Evolutionary conservation across 2,113 vertebrate species (phyloP).

Genomic region (Onychorhynchus coronatus): DNA sequence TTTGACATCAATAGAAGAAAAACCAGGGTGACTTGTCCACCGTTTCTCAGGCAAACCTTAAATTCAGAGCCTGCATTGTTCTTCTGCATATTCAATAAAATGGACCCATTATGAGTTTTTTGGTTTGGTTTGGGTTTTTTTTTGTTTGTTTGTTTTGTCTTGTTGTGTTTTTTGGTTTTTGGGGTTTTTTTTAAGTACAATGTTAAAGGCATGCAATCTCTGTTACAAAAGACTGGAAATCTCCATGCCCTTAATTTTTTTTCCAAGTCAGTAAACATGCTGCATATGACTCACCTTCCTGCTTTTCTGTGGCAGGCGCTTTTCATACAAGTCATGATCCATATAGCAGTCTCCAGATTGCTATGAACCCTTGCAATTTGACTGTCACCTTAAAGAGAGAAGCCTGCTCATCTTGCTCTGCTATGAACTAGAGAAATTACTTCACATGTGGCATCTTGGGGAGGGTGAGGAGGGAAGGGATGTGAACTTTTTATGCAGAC

Average conservation of each 20-base stretch:
- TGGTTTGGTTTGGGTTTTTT: too few species aligned
- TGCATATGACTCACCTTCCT: background rate
- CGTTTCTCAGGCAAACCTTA: background rate
- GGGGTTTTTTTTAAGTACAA: background rate
- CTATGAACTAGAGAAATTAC: background rate
- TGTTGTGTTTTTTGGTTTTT: background rate
- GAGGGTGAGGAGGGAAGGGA: background rate
- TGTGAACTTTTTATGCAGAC: background rate
- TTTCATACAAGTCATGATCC: background rate
- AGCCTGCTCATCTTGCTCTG: background rate
- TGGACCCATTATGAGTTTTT: fast-evolving
- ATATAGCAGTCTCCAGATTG: background rate
- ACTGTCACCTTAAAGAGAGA: background rate
- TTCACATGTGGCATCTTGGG: background rate
- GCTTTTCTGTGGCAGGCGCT: background rate
- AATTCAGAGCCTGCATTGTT: background rate
- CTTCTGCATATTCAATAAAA: background rate
- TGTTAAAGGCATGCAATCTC: background rate
- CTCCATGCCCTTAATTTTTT: background rate
- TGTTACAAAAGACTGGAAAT: background rate
- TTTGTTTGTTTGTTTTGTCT: background rate
- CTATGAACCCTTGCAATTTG: background rate
- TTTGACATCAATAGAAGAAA: background rate
- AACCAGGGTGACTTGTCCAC: background rate
- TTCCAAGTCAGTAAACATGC: background rate